phyloP scores from a whole-genome alignment of 2,113 vertebrate genomes.

The Rhinichthys klamathensis region DNA sequence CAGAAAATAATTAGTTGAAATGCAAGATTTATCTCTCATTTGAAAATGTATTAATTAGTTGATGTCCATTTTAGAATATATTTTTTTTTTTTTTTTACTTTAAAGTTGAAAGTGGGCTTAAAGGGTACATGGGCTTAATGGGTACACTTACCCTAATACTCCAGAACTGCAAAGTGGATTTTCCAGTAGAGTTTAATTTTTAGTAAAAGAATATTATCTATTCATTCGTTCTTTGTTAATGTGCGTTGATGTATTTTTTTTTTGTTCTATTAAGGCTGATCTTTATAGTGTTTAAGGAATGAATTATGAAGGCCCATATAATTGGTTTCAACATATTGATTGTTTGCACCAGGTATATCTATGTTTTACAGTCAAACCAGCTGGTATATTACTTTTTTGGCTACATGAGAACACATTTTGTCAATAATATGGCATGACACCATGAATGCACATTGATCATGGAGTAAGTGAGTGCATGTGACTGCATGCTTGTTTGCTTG shows the following conservation, averaged over 20 bases:
- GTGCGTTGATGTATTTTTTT: neutral
- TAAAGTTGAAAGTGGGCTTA: too few relatives aligned
- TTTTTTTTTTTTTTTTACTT: too few relatives aligned
- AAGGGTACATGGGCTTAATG: too few relatives aligned
- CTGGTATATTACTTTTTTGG: slow-evolving; percentile 9
- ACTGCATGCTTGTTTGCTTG: slow-evolving; percentile 48
- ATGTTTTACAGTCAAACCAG: neutral
- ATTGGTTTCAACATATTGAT: neutral
- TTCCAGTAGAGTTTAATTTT: too few relatives aligned
- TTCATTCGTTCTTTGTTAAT: too few relatives aligned
- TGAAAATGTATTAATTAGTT: too few relatives aligned
- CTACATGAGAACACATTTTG: neutral
- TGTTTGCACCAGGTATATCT: neutral
- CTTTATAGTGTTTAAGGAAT: neutral
- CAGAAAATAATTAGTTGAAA: too few relatives aligned
- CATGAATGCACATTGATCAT: slow-evolving; percentile 29
- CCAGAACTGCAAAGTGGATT: neutral
- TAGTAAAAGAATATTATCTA: too few relatives aligned
- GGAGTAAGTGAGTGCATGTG: slow-evolving; percentile 38
- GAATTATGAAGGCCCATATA: neutral
- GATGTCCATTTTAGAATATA: too few relatives aligned
- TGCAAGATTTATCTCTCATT: too few relatives aligned
- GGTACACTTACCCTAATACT: too few relatives aligned
- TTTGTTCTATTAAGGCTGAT: neutral
- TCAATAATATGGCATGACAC: neutral